Evolutionary conservation across 2,888 invertebrate species (phyloP).

Genomic region (Terebella lapidaria): DNA sequence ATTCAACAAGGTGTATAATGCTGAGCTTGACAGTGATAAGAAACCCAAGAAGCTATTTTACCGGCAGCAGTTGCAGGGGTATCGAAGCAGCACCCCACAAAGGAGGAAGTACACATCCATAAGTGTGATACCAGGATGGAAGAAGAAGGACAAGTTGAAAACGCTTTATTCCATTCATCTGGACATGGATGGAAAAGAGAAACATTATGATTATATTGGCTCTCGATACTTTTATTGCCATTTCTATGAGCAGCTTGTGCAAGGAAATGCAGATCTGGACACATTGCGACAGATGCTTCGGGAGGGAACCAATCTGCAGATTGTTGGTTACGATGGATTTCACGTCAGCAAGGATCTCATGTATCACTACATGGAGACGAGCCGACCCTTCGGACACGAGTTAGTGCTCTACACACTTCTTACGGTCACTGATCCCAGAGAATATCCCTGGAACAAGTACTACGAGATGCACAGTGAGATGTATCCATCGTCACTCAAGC

Average conservation of each 20-base stretch:
- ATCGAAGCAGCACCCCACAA: background rate
- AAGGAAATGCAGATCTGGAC: background rate
- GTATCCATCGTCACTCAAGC: background rate
- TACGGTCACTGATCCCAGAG: background rate
- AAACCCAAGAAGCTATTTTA: background rate
- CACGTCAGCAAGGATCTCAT: background rate
- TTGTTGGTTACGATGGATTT: slow-evolving; percentile 4
- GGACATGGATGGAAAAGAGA: background rate
- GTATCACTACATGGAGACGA: background rate
- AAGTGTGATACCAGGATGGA: background rate
- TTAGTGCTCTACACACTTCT: background rate
- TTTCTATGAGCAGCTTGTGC: slow-evolving; percentile 1
- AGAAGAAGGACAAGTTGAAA: background rate
- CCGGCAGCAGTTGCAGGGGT: background rate
- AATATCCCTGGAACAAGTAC: slow-evolving; percentile 4
- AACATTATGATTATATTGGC: background rate
- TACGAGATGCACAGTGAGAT: background rate
- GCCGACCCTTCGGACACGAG: slow-evolving; percentile 1
- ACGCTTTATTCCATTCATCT: background rate
- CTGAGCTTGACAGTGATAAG: background rate
- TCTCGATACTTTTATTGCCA: slow-evolving; percentile 4
- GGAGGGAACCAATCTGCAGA: slow-evolving; percentile 4
- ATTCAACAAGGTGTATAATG: background rate
- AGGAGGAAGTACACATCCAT: background rate
- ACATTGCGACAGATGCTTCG: background rate